Evolutionary conservation across 2,113 vertebrate genomes (phyloP), one percentile per base, ranked within the genome.

Genomic region (Prinia subflava): DNA sequence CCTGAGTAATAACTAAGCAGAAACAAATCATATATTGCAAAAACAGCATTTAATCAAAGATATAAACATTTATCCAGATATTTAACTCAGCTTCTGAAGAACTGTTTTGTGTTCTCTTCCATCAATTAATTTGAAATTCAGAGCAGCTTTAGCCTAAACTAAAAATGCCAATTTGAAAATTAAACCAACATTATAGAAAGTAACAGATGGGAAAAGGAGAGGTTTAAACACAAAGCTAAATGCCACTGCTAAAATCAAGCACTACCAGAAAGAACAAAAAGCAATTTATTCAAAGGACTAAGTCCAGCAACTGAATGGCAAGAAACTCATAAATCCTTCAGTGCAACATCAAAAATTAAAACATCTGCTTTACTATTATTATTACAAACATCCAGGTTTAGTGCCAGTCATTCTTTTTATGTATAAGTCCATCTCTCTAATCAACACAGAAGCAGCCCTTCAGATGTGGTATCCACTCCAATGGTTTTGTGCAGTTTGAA

Each of bases 201-300:
- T 74, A 87, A 52, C 63, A 95, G 93, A 93, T 71, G 64, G 92
- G 64, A 79, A 95, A 95, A 91, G 12, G 24, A 68, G n/a, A n/a
- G 25, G 13, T 91, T 86, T 95, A 84, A 86, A 41, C 18, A 92
- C n/a, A 90, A 67, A 90, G 49, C 50, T 89, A 63, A 94, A 74
- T 81, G 47, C 52, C 82, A 62, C 41, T 67, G 53, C 20, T 87
- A 28, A 95, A 73, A 78, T 73, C 75, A 76, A 89, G 25, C 28
- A 41, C 46, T 64, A 64, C 11, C 5, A 60, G 17, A 79, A 83
- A 74, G 41, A 64, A 59, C 6, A 92, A 68, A 76, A 94, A 89
- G 44, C 15, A 56, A 39, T 69, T 88, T 46, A 88, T 94, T 83
- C 50, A 81, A 91, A 96, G 39, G 69, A 78, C 17, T 53, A 77